phyloP scores from a whole-genome alignment of 2,113 vertebrate species.

The Capreolus pygargus region DNA sequence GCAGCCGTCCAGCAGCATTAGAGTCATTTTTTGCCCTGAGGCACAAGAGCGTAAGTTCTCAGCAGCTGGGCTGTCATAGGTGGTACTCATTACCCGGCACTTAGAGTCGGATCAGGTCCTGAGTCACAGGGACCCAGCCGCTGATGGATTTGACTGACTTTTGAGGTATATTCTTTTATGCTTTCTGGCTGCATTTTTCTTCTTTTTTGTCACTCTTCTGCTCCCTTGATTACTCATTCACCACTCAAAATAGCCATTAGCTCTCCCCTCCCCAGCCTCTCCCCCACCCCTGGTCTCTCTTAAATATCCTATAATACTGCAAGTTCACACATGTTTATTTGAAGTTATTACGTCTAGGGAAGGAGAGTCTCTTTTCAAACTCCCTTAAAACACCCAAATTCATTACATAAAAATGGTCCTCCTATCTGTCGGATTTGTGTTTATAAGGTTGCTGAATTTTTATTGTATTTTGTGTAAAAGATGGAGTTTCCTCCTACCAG shows the following conservation, averaged over 20 bases:
- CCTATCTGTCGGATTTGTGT: neutral
- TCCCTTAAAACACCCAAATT: neutral
- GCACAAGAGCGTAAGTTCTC: neutral
- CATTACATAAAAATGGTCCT: neutral
- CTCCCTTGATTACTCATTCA: neutral
- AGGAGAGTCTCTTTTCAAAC: neutral
- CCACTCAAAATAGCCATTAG: too few relatives aligned
- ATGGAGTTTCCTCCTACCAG: neutral
- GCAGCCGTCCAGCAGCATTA: conserved; percentile 22
- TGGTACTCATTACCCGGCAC: conserved; percentile 3
- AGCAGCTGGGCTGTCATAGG: neutral
- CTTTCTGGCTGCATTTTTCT: neutral
- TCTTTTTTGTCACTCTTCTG: neutral
- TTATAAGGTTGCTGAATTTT: conserved; percentile 33
- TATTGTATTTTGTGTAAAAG: conserved; percentile 41
- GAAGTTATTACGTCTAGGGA: neutral
- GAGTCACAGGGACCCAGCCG: neutral
- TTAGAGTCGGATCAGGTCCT: neutral
- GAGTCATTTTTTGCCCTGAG: neutral
- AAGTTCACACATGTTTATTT: neutral
- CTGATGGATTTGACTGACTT: neutral
- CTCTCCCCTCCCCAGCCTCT: neutral
- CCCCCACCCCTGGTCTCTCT: neutral
- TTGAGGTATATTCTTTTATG: neutral
- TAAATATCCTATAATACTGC: neutral